Conservation (phyloP, 2,113 vertebrate genomes). For the Solea solea region DNA sequence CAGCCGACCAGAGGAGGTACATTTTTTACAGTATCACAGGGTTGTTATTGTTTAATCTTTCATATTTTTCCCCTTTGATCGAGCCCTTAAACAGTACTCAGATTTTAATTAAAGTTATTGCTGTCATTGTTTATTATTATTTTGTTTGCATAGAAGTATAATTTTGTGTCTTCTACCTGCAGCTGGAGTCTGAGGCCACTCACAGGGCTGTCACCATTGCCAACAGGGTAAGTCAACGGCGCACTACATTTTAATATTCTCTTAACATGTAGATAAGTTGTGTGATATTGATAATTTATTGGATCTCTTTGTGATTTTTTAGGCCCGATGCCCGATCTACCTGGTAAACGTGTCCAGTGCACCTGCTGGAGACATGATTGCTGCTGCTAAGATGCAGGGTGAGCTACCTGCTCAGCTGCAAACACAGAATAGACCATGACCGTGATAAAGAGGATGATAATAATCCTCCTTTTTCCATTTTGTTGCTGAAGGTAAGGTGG, state of each 20-base stretch:
- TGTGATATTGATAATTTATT: background rate
- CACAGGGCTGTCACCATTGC: constrained; percentile 95
- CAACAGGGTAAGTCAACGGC: constrained; percentile 87
- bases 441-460: background rate
- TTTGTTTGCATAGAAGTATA: background rate
- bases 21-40: background rate
- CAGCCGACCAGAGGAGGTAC: constrained; percentile 95
- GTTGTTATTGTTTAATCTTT: background rate
- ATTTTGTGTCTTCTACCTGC: constrained; percentile 28
- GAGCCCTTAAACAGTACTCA: background rate
- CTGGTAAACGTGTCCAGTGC: constrained; percentile 96
- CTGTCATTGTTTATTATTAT: too few relatives aligned
- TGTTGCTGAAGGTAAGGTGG: constrained; percentile 86
- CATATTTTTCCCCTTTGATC: background rate
- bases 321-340: constrained; percentile 95
- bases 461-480: background rate
- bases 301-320: background rate
- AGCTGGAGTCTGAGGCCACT: constrained; percentile 96
- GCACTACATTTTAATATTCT: background rate
- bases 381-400: constrained; percentile 97
- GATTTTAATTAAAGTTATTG: background rate
- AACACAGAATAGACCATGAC: background rate
- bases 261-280: background rate
- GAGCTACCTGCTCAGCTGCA: constrained; percentile 13
- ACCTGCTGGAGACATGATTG: constrained; percentile 91